Base-by-base conservation (phyloP, 2,797 vertebrate genomes). In the Eremophila alpestris region DNA sequence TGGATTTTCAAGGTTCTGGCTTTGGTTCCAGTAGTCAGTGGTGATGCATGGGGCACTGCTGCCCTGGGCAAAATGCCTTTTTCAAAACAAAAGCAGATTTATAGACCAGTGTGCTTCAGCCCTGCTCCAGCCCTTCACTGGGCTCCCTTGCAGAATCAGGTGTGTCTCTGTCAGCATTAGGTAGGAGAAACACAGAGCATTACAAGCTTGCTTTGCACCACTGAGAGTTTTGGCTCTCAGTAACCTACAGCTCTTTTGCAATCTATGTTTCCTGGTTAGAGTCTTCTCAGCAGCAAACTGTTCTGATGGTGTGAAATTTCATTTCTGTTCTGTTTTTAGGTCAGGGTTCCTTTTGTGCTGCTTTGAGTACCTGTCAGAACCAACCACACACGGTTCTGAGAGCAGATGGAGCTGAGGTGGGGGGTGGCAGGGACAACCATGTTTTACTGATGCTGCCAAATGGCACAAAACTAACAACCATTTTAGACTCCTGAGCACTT, bases 401-500 rank as follows among this genome's bases (percentile, higher is more conserved):
- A 63, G 30, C 84, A 55, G 71, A 77, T 60, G 83, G 65, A 65
- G 7, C 29, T 60, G 59, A 67, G 49, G 13, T n/a, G 43, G 11
- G 5, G 18, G 5, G 5, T 21, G 10, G 6, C 40, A 38, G 16
- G 13, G 55, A 43, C 49, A 22, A 14, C 21, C 11, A 0, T 8
- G 14, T 62, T 54, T 69, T 45, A 32, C 38, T 60, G 64, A 4
- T 5, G n/a, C 56, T 83, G 48, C 67, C 41, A 64, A 49, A 8
- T 27, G 15, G 16, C 36, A 49, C 55, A n/a, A 49, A 73, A 13
- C 17, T 45, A 41, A 18, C 30, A 81, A 13, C 19, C 10, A 3
- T 54, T 77, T 83, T n/a, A 49, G 41, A 10, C 10, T 68, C 34
- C 22, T 13, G 14, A n/a, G 69, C 0, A 0, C 14, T 16, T 29